A percentile compares a stretch with the other conserved stretches of the same genome.
phyloP scores from a whole-genome alignment of 2,113 vertebrate genomes.

The Orthochromis indermauri region DNA sequence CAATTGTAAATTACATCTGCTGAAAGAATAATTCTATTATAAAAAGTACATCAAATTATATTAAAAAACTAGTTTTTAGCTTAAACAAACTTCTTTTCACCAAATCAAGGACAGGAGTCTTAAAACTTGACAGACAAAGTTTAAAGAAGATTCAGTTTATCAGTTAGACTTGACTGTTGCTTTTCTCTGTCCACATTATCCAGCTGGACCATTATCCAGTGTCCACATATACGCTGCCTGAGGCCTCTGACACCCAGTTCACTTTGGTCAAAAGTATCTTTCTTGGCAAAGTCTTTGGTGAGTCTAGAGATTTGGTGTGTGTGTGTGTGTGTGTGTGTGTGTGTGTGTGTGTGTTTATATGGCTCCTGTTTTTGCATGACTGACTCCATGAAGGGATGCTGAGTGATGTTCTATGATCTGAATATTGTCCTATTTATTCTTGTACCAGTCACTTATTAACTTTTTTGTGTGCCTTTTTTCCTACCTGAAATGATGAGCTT shows the following conservation, averaged over 20 bases:
- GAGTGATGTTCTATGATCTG: neutral
- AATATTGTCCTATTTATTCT: neutral
- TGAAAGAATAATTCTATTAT: neutral
- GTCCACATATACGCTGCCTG: constrained; percentile 77
- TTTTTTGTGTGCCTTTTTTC: neutral
- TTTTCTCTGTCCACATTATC: neutral
- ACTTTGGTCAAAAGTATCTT: constrained; percentile 91
- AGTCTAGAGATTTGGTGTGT: constrained; percentile 28
- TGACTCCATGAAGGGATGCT: neutral
- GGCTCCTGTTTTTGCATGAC: neutral
- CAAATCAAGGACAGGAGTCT: neutral
- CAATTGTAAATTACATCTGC: neutral
- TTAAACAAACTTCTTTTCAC: neutral
- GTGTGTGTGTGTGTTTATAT: accelerated
- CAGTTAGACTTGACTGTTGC: neutral
- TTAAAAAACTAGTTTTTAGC: neutral
- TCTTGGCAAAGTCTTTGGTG: constrained; percentile 93
- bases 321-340: accelerated
- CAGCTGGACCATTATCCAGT: constrained; percentile 93
- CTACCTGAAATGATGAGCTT: neutral
- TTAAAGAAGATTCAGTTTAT: neutral
- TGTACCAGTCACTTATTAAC: neutral
- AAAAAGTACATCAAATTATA: neutral
- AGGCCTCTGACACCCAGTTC: constrained; percentile 80
- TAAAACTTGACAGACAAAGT: neutral